Conservation (phyloP, 2,113 vertebrate genomes). For the Heliornis fulica region DNA sequence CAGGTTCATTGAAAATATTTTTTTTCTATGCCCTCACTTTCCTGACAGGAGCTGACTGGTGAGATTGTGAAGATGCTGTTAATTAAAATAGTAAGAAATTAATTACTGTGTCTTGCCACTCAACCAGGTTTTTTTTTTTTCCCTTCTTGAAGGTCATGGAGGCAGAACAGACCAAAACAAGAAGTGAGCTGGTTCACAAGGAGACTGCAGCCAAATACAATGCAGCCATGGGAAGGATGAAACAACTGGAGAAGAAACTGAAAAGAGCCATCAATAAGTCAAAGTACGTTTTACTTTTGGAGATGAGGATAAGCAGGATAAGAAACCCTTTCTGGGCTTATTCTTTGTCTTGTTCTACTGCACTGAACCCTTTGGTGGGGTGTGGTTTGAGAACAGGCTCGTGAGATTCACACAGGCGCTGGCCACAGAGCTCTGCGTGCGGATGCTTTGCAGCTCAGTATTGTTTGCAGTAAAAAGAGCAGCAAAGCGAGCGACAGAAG, state of each 20-base stretch:
- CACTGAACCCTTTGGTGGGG: rapidly evolving
- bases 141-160: constrained; percentile 89
- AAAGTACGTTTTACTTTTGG: constrained; percentile 75
- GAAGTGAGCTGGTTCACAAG: constrained; percentile 91
- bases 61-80: not conserved
- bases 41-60: not conserved
- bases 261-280: constrained; percentile 97
- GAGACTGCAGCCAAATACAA: constrained; percentile 94
- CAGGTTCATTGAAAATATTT: not conserved
- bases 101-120: not conserved
- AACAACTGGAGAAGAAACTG: constrained; percentile 96
- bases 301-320: not conserved
- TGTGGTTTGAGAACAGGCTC: not conserved
- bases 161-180: constrained; percentile 90
- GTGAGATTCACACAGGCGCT: not conserved
- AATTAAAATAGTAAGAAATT: not conserved
- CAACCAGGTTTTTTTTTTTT: not conserved
- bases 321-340: not conserved
- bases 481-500: not conserved
- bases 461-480: not conserved
- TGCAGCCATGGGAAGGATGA: constrained; percentile 89
- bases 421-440: not conserved
- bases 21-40: not conserved
- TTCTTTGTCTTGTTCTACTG: not conserved
- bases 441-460: not conserved